Conservation (phyloP, 2,888 invertebrate genomes). For the Cryptocheilus praepositus region DNA sequence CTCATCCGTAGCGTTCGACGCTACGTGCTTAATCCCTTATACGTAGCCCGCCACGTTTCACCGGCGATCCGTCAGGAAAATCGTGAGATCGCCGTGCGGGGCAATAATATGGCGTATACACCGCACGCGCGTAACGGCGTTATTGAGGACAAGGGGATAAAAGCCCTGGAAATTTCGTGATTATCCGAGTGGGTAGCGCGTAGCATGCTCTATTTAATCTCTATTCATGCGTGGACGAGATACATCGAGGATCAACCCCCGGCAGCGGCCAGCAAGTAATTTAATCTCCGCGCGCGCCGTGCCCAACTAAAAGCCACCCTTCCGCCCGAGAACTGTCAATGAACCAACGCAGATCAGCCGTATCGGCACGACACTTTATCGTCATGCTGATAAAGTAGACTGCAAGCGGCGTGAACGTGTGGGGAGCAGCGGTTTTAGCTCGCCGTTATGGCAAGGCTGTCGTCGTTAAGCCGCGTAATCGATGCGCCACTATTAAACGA, state of each 20-base stretch:
- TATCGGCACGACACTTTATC: conserved; percentile 27
- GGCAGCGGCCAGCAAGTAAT: conserved; percentile 43
- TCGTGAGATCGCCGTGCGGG: background rate
- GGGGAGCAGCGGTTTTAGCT: too few species aligned
- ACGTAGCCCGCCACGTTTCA: too few species aligned
- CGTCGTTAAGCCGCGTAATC: too few species aligned
- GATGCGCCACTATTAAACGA: background rate
- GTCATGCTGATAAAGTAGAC: conserved; percentile 39
- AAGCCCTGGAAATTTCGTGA: conserved; percentile 21
- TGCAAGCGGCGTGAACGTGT: background rate
- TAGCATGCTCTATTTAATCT: conserved; percentile 49
- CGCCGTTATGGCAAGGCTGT: too few species aligned
- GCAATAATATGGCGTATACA: conserved; percentile 1
- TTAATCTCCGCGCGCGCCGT: conserved; percentile 44
- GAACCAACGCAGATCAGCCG: conserved; percentile 40
- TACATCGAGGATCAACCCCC: conserved; percentile 48
- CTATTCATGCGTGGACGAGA: conserved; percentile 45
- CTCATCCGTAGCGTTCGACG: too few species aligned
- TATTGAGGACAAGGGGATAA: conserved; percentile 8
- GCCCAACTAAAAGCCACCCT: conserved; percentile 46
- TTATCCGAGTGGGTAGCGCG: conserved; percentile 38
- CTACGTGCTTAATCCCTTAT: too few species aligned
- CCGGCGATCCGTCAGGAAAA: background rate
- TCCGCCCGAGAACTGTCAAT: conserved; percentile 37
- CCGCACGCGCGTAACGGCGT: background rate